phyloP scores from a whole-genome alignment of 2,888 invertebrate species.

The Catocala sponsa region DNA sequence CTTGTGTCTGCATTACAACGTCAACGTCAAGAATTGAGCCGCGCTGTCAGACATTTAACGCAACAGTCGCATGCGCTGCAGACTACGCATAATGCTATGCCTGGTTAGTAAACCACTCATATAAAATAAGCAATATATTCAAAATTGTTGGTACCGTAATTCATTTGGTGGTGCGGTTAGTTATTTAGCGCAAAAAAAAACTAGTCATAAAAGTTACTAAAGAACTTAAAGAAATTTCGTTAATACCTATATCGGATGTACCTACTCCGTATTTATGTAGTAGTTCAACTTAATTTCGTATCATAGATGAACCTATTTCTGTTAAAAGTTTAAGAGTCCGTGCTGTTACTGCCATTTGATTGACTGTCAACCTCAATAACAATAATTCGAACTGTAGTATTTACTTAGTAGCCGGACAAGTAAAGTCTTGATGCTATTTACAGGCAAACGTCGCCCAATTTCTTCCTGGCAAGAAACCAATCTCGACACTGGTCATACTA shows the following conservation, averaged over 20 bases:
- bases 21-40: constrained; percentile 94
- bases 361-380: no score
- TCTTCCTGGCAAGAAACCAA: constrained; percentile 97
- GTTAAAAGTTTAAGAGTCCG: no score
- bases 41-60: constrained; percentile 95
- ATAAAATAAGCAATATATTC: not conserved
- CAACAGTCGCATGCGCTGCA: constrained; percentile 92
- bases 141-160: not conserved
- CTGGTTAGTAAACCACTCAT: constrained; percentile 56
- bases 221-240: no score
- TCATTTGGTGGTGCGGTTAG: not conserved
- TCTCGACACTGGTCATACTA: constrained; percentile 93
- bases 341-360: no score
- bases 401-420: no score
- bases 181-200: no score
- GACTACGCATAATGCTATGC: constrained; percentile 74
- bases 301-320: no score
- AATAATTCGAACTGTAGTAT: no score
- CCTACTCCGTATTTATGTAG: no score
- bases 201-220: no score
- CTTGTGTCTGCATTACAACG: constrained; percentile 95
- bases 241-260: no score
- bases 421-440: constrained; percentile 6
- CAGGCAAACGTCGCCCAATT: constrained; percentile 85
- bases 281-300: no score